Conservation (phyloP, 2,888 invertebrate species). For the Malthinus flaveolus region DNA sequence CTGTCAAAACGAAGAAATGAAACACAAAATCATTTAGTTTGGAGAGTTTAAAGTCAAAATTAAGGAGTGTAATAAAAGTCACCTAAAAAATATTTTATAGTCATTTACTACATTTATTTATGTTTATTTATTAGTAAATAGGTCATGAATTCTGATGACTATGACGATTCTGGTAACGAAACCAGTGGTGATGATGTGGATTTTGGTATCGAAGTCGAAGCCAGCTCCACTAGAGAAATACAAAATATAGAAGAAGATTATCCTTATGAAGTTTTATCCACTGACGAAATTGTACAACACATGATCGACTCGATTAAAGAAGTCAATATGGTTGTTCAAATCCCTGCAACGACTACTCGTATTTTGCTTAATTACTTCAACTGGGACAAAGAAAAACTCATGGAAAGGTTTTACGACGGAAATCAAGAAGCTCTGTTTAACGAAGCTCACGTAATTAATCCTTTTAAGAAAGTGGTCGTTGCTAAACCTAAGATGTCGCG, state of each 20-base stretch:
- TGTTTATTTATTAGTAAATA: neutral
- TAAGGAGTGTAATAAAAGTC: no score
- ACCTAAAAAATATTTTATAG: no score
- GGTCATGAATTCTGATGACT: constrained; percentile 90
- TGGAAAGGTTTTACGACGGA: constrained; percentile 96
- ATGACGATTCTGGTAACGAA: constrained; percentile 91
- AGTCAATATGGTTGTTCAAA: constrained; percentile 94
- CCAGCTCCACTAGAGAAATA: constrained; percentile 74
- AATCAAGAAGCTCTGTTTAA: constrained; percentile 93
- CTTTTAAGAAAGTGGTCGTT: constrained; percentile 75
- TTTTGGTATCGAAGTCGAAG: constrained; percentile 86
- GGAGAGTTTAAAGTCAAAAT: no score
- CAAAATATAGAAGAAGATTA: constrained; percentile 88
- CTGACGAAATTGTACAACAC: constrained; percentile 95
- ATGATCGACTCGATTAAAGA: constrained; percentile 98
- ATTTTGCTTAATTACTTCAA: constrained; percentile 97
- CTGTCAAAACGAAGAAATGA: no score
- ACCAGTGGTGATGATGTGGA: constrained; percentile 94
- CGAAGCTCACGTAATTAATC: constrained; percentile 94
- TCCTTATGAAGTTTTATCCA: constrained; percentile 91
- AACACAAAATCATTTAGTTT: no score
- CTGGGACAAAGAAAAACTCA: constrained; percentile 99
- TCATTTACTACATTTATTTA: no score
- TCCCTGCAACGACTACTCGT: constrained; percentile 85
- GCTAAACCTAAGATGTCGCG: constrained; percentile 70